Evolutionary conservation across 2,113 vertebrate genomes (phyloP).

Genomic region (Microtus pennsylvanicus): DNA sequence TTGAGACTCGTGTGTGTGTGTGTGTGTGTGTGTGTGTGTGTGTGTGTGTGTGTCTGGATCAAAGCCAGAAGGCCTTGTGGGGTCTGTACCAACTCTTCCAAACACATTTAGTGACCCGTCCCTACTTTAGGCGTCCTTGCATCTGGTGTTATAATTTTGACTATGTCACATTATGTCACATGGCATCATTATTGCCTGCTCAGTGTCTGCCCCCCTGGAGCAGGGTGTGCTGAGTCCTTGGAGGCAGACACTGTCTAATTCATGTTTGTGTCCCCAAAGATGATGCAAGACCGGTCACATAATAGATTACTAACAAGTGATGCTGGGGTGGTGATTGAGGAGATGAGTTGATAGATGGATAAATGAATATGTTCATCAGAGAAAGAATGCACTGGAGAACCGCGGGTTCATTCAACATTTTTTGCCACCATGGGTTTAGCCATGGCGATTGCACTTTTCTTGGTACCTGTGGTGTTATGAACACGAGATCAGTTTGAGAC

Average conservation of each 20-base stretch:
- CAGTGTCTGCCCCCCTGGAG: neutral
- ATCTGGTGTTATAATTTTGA: neutral
- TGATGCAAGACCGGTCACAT: neutral
- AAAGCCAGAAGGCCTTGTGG: neutral
- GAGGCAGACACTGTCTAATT: neutral
- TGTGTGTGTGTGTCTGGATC: neutral
- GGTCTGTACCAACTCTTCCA: neutral
- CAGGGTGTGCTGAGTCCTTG: neutral
- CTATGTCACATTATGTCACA: neutral
- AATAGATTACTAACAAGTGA: neutral
- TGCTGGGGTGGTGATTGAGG: neutral
- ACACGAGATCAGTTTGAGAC: slow-evolving; percentile 25
- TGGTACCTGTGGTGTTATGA: neutral
- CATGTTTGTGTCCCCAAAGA: slow-evolving; percentile 40
- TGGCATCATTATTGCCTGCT: neutral
- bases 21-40: neutral
- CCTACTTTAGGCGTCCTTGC: neutral
- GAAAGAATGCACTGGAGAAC: neutral
- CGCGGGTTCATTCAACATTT: neutral
- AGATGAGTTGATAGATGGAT: neutral
- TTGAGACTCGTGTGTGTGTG: neutral
- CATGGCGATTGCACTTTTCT: neutral
- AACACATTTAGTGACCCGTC: neutral
- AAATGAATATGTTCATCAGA: neutral
- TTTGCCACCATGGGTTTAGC: neutral